A percentile compares a stretch with the other conserved stretches of the same genome.
phyloP scores from a whole-genome alignment of 92 coral and sea anemone genomes.

The Bergia sp. region DNA sequence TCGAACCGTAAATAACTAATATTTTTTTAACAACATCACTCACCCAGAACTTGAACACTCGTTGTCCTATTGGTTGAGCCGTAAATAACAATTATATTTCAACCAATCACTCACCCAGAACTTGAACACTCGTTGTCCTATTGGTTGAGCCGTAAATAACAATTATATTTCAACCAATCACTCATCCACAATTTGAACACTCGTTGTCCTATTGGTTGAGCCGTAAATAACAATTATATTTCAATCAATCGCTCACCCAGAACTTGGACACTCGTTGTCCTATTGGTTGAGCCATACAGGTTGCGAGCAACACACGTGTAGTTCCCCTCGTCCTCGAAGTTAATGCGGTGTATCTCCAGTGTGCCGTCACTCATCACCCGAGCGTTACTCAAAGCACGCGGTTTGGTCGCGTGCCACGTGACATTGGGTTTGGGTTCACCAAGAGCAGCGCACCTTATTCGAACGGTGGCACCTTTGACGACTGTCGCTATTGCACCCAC shows the following conservation, averaged over 20 bases:
- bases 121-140: constrained; percentile 75
- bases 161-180: too few species aligned
- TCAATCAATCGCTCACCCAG: constrained; percentile 59
- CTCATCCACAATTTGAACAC: too few species aligned
- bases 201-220: background rate
- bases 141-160: constrained; percentile 60
- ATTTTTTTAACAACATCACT: constrained; percentile 45
- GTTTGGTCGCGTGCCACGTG: constrained; percentile 74
- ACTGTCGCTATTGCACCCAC: constrained; percentile 71
- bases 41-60: too few species aligned
- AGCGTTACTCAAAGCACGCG: constrained; percentile 32
- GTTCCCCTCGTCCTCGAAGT: constrained; percentile 81
- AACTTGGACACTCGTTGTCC: constrained; percentile 81
- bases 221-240: background rate
- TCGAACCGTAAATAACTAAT: too few species aligned
- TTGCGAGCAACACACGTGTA: constrained; percentile 83
- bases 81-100: background rate
- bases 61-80: background rate
- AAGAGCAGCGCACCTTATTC: constrained; percentile 68
- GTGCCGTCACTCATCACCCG: constrained; percentile 62
- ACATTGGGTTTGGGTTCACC: constrained; percentile 78
- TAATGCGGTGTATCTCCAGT: constrained; percentile 64
- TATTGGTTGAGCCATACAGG: constrained; percentile 64
- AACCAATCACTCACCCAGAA: constrained; percentile 60
- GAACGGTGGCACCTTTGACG: constrained; percentile 72